Evolutionary conservation across 2,113 vertebrate species (phyloP).

Genomic region (Stercorarius parasiticus): DNA sequence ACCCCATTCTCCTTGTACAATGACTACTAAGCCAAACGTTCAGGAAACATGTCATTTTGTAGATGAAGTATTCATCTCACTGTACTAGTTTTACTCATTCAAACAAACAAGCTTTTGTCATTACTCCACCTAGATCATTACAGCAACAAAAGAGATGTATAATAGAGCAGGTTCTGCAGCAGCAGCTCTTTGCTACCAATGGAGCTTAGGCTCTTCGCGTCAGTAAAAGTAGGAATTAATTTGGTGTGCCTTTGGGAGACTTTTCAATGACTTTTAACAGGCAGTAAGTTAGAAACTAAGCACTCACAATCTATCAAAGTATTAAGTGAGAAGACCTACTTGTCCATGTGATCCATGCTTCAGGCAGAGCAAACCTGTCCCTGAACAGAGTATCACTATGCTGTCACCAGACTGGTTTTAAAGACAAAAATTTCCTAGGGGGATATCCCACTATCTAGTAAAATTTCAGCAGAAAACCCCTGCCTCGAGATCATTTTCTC

Average conservation of each 20-base stretch:
- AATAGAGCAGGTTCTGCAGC: constrained; percentile 29
- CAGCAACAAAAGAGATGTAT: constrained; percentile 25
- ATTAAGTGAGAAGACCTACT: neutral
- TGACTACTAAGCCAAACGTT: neutral
- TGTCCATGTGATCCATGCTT: neutral
- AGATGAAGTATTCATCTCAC: neutral
- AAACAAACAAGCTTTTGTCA: constrained; percentile 59
- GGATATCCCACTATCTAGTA: neutral
- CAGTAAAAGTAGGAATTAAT: neutral
- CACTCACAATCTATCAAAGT: neutral
- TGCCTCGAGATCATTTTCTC: neutral
- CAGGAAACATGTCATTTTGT: neutral
- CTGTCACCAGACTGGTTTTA: neutral
- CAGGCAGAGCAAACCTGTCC: neutral
- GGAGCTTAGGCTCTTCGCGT: neutral
- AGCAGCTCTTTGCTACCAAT: neutral
- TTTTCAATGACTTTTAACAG: neutral
- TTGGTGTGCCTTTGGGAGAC: neutral
- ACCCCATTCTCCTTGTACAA: neutral
- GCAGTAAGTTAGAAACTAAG: neutral
- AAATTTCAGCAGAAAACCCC: neutral
- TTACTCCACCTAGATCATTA: constrained; percentile 24
- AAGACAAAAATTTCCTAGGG: neutral
- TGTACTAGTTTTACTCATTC: neutral
- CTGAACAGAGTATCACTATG: neutral